Base-by-base conservation (phyloP, 2,888 invertebrate genomes). In the Eledona agricola region DNA sequence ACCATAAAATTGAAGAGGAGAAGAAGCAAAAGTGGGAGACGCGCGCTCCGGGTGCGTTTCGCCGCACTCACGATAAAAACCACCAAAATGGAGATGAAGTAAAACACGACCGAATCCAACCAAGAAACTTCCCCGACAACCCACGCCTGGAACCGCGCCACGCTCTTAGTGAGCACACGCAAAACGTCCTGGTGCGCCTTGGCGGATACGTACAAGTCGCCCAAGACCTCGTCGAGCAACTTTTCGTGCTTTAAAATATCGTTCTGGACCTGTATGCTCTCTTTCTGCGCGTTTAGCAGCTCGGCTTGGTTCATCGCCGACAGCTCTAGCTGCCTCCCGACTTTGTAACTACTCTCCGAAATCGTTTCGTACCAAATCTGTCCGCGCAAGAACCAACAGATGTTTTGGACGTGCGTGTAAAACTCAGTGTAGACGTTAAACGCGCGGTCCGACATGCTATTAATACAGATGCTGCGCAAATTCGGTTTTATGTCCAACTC, bases 391-490 rank as follows among this genome's bases (percentile, higher is more conserved):
- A 83, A 86, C 72, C 81, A 85, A 67, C 87, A 87, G 60, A 86
- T 84, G 62, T 83, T 83, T 55, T 83, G 83, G 0, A 84, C 81
- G 58, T 86, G 85, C 0, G 84, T 83, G 65, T 84, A 87, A 69
- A 86, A 87, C 60, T 84, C 82, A 12, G 82, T 81, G 63, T 84
- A 83, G 3, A 80, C 81, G 57, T 78, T 77, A 59, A 83, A 82
- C 3, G 83, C 83, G 29, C 80, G 72, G 57, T 82, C 80, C 1
- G 79, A 74, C 81, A 86, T 81, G 20, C 72, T 65, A 58, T 73
- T 77, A 9, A 84, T 78, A 66, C 86, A 81, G 42, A 77, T 76
- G 11, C 75, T 69, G 38, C 78, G 69, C 45, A 77, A 57, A 57
- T 73, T 73, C 12, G 74, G 73, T 34, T 77, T 74, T 56, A 71